Conservation (phyloP, 2,888 invertebrate genomes). For the Orthosia gracilis region DNA sequence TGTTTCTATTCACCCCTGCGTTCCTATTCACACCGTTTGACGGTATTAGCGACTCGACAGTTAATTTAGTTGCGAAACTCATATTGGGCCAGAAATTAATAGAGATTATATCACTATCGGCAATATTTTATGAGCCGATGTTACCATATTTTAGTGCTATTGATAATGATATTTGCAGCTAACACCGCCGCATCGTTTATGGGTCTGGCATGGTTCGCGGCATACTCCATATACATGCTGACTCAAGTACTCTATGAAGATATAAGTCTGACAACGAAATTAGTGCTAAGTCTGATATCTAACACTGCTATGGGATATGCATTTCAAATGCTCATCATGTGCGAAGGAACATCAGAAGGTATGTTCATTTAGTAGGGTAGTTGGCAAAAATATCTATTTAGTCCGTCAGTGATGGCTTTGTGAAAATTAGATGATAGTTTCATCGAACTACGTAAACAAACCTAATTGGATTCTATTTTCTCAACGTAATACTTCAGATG, state of each 20-base stretch:
- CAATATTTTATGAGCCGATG: slow-evolving; percentile 3
- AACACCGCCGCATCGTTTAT: slow-evolving; percentile 96
- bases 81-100: not conserved
- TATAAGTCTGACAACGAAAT: slow-evolving; percentile 91
- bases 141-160: slow-evolving; percentile 19
- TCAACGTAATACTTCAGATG: no score
- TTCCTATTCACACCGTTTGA: no score
- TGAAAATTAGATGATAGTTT: no score
- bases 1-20: no score
- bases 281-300: slow-evolving; percentile 93
- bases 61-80: not conserved
- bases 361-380: slow-evolving; percentile 38
- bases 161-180: slow-evolving; percentile 89
- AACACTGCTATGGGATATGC: slow-evolving; percentile 96
- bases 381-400: no score
- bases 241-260: slow-evolving; percentile 93
- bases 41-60: not conserved
- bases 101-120: slow-evolving; percentile 9
- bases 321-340: slow-evolving; percentile 94
- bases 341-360: slow-evolving; percentile 94
- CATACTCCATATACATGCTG: slow-evolving; percentile 94
- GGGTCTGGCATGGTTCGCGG: slow-evolving; percentile 95
- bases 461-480: no score
- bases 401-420: no score
- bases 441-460: no score